These are phyloP conservation scores for Ditylenchus weischeri DNA, from an alignment of 2,888 invertebrate species.

Conservation along the genomic window DNA sequence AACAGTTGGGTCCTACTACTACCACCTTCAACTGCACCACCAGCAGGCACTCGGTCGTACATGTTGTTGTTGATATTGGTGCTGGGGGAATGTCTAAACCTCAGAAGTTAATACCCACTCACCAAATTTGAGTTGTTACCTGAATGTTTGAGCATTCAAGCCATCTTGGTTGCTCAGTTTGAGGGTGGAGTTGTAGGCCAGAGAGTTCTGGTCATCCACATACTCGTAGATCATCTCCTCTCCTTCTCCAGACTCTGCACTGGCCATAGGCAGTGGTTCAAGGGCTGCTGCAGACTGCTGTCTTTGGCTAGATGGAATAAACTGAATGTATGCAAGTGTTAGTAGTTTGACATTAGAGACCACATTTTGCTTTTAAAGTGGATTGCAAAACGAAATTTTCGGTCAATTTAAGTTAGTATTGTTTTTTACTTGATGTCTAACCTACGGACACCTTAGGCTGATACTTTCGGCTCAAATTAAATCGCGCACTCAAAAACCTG, in stretches of 20 bases:
- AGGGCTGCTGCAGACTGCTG: background rate
- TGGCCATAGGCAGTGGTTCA: slow-evolving; percentile 3
- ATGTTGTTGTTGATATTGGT: no score
- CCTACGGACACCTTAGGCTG: no score
- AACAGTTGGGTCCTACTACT: background rate
- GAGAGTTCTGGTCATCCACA: slow-evolving; percentile 29
- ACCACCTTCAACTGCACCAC: background rate
- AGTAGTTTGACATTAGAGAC: background rate
- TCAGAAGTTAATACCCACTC: background rate
- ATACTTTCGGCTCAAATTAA: no score
- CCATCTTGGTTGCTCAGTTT: slow-evolving; percentile 3
- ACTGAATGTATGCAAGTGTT: background rate
- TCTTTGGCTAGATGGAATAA: background rate
- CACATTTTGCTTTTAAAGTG: no score
- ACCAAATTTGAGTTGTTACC: no score
- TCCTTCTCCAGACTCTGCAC: background rate
- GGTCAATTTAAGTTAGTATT: no score
- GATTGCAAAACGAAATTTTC: no score
- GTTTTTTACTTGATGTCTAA: no score
- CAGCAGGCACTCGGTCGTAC: slow-evolving; percentile 9
- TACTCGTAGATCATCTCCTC: slow-evolving; percentile 39
- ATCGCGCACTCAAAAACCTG: no score
- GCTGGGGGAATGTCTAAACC: background rate
- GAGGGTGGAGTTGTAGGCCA: slow-evolving; percentile 30
- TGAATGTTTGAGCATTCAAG: background rate